These are phyloP conservation scores for Lagopus muta DNA, from an alignment of 2,113 vertebrate genomes.

Conservation along the genomic window DNA sequence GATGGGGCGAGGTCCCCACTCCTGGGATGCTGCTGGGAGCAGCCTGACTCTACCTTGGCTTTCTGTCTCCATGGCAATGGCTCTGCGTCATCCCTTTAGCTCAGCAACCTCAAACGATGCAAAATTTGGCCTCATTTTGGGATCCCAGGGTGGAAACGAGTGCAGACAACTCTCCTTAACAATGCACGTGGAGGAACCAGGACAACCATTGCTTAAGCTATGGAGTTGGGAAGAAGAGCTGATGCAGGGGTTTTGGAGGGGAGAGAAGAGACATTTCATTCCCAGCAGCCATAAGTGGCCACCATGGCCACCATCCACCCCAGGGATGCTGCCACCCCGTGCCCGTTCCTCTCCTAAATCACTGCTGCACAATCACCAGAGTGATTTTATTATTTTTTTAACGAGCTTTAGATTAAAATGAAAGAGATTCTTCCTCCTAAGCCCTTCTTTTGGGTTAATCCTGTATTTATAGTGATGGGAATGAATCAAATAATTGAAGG, in stretches of 20 bases:
- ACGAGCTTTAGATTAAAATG: neutral
- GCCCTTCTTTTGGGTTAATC: slow-evolving; percentile 36
- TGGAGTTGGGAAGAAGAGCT: neutral
- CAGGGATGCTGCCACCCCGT: accelerated
- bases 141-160: neutral
- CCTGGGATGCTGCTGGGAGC: neutral
- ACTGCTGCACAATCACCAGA: neutral
- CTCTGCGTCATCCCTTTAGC: slow-evolving; percentile 23
- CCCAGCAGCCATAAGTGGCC: neutral
- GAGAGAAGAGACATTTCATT: neutral
- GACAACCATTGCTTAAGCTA: neutral
- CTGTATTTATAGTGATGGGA: slow-evolving; percentile 7
- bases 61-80: slow-evolving; percentile 55
- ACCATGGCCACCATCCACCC: neutral
- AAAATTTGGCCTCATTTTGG: neutral
- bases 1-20: neutral
- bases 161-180: neutral
- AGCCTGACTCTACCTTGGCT: neutral
- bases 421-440: slow-evolving; percentile 10
- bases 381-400: neutral
- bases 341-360: neutral
- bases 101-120: neutral
- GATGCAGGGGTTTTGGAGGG: neutral
- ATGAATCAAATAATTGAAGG: slow-evolving; percentile 22
- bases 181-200: neutral